A percentile compares a stretch with the other conserved stretches of the same genome.
phyloP scores from a whole-genome alignment of 2,113 vertebrate species.

The Pitta sordida region DNA sequence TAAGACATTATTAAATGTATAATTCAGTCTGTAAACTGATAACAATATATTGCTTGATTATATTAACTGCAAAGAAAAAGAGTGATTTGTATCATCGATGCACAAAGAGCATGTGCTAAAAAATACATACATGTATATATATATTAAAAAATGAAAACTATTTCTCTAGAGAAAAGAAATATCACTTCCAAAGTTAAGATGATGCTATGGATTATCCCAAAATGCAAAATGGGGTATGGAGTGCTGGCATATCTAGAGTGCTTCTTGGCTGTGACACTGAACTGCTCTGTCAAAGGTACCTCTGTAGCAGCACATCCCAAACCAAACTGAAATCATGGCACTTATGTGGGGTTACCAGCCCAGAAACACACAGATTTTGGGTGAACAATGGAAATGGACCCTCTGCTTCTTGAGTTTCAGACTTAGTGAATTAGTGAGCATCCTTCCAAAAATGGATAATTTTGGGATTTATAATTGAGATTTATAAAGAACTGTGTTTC shows the following conservation, averaged over 20 bases:
- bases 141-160: not conserved
- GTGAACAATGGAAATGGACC: not conserved
- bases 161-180: not conserved
- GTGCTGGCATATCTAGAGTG: not conserved
- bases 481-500: not conserved
- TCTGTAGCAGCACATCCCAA: not conserved
- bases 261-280: not conserved
- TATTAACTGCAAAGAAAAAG: not conserved
- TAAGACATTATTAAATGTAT: not conserved
- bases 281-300: not conserved
- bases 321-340: not conserved
- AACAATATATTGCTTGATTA: not conserved
- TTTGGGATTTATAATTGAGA: rapidly evolving
- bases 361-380: not conserved
- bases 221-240: rapidly evolving
- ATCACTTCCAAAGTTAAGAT: not conserved
- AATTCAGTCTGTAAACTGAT: not conserved
- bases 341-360: rapidly evolving
- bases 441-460: not conserved
- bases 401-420: not conserved
- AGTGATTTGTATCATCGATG: not conserved
- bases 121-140: not conserved
- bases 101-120: not conserved
- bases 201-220: not conserved
- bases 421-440: not conserved